Conservation (phyloP, 2,797 vertebrate genomes). For the Microctenopoma lineatum region DNA sequence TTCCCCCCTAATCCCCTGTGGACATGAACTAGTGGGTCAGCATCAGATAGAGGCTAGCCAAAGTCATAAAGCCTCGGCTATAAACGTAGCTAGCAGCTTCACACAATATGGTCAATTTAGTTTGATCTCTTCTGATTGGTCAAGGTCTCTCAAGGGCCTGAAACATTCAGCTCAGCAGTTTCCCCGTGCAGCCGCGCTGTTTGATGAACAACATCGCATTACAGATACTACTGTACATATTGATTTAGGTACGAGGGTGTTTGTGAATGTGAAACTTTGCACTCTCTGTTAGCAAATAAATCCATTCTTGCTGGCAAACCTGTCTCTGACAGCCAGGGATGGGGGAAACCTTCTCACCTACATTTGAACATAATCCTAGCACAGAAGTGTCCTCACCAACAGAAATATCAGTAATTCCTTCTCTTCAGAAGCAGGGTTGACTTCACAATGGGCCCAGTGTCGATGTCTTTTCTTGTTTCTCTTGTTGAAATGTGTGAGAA, state of each 20-base stretch:
- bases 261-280: background rate
- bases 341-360: background rate
- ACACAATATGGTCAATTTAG: constrained; percentile 32
- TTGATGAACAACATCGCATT: constrained; percentile 19
- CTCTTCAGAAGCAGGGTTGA: background rate
- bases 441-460: background rate
- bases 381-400: constrained; percentile 23
- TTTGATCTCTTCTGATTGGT: constrained; percentile 36
- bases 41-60: constrained; percentile 9
- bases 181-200: background rate
- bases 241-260: constrained; percentile 23
- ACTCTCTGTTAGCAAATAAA: background rate
- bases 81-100: constrained; percentile 29
- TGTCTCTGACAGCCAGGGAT: background rate
- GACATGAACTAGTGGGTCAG: constrained; percentile 21
- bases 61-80: constrained; percentile 36
- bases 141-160: constrained; percentile 2
- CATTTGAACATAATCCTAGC: constrained; percentile 20
- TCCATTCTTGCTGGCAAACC: constrained; percentile 2
- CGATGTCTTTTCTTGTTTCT: constrained; percentile 20
- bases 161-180: constrained; percentile 45
- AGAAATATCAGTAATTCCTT: constrained; percentile 4
- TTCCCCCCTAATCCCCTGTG: constrained; percentile 8
- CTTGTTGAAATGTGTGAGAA: constrained; percentile 34
- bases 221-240: background rate